Conservation (phyloP, 2,797 vertebrate genomes). For the Anas acuta region DNA sequence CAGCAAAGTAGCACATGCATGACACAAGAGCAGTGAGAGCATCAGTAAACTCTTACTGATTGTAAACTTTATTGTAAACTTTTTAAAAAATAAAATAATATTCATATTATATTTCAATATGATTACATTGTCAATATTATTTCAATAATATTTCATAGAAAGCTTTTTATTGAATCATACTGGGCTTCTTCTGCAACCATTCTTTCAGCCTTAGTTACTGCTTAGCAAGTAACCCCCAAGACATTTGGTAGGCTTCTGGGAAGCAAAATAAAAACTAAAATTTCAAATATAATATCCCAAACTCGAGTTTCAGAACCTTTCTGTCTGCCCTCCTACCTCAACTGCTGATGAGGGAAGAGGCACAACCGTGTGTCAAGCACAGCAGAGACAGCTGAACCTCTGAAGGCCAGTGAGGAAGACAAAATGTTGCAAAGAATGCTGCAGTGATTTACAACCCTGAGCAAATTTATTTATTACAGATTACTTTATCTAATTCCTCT, state of each 20-base stretch:
- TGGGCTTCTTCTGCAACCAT: not conserved
- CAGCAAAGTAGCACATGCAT: not conserved
- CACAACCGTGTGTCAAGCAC: not conserved
- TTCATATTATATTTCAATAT: too few relatives aligned
- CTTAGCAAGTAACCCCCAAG: not conserved
- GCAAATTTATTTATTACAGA: conserved; percentile 17
- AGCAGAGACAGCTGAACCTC: not conserved
- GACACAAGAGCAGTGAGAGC: not conserved
- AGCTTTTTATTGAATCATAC: not conserved
- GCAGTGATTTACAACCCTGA: not conserved
- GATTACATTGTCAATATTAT: too few relatives aligned
- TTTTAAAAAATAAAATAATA: not conserved
- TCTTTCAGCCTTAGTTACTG: not conserved
- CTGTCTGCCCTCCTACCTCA: not conserved
- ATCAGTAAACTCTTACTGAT: too few relatives aligned
- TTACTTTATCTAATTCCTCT: conserved; percentile 16
- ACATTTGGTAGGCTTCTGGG: not conserved
- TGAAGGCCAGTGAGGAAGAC: not conserved
- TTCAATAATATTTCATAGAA: not conserved
- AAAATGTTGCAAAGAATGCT: not conserved
- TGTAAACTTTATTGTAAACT: not conserved
- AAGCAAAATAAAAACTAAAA: not conserved
- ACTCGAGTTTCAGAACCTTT: not conserved
- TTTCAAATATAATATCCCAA: not conserved
- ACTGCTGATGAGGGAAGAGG: not conserved